Evolutionary conservation across 2,797 vertebrate species (phyloP), one percentile per base, ranked within the genome.

Genomic region (Cephalopachus bancanus): DNA sequence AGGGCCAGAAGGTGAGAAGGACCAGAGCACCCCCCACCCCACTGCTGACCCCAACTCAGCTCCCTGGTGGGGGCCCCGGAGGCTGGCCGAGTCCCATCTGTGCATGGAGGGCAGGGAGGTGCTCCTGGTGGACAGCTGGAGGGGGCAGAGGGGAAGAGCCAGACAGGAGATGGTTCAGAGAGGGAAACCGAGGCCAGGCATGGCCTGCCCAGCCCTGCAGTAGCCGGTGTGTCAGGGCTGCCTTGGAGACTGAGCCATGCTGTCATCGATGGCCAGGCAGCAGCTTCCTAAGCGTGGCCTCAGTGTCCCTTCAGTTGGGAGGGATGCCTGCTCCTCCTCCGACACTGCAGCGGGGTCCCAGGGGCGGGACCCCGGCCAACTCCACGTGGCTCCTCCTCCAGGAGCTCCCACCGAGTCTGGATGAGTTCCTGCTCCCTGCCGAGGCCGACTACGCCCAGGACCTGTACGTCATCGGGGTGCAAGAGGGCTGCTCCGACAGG

Each of bases 401-500:
- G 99, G 99, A 99, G 53, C 98, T 99, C 88, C 99, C 99, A 2
- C 94, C 95, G 7, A 99, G 99, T 98, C 98, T 99, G 94, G 99
- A 99, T 14, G 99, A 99, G 94, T 99, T 99, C 95, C 98, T 99
- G 96, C 98, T 99, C 91, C 99, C 99, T 1, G 98, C 99, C 0
- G 99, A 99, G 96, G 99, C 99, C 5, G 99, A 99, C 98, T 99
- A 99, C 98, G 99, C 99, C 91, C 99, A 99, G 98, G 99, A 99
- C 97, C 98, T 99, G 98, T 99, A 99, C 14, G 97, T 99, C 37
- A 98, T 99, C 10, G 99, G 99, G 1, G 99, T 99, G 96, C 99
- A 99, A 98, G 99, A 99, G 98, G 99, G 99, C 97, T 99, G 99
- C 98, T 99, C 99, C 9, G 99, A 99, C 98, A 99, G 99, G 99